Percentiles rank a stretch among this genome's conserved stretches.
Evolutionary conservation across 2,888 invertebrate species (phyloP).

Genomic region (Heliconius erato): DNA sequence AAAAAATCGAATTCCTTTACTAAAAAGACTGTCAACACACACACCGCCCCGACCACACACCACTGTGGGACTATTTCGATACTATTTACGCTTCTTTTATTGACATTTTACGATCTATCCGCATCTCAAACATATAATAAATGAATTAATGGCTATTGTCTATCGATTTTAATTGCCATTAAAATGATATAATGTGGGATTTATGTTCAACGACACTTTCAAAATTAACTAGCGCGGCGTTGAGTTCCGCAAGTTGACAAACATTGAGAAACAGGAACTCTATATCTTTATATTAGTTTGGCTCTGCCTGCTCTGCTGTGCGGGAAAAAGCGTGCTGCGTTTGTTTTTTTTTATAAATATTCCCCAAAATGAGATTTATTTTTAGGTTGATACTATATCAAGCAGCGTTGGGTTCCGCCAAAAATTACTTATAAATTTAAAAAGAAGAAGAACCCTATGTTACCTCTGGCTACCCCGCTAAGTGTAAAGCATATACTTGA

Average conservation of each 20-base stretch:
- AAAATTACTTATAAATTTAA: no score
- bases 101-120: conserved; percentile 68
- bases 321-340: no score
- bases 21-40: not conserved
- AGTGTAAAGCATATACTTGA: no score
- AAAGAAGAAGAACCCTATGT: no score
- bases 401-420: not conserved
- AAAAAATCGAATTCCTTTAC: not conserved
- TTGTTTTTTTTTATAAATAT: no score
- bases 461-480: no score
- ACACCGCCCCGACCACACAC: conserved; percentile 61
- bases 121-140: conserved; percentile 71
- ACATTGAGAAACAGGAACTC: no score
- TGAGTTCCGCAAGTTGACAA: not conserved
- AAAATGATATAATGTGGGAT: conserved; percentile 33
- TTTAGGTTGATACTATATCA: not conserved
- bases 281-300: no score
- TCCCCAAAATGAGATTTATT: not conserved
- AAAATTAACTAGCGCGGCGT: not conserved
- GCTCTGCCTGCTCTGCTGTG: no score
- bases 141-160: conserved; percentile 68
- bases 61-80: conserved; percentile 65
- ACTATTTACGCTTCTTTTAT: conserved; percentile 72
- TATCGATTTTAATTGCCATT: conserved; percentile 60
- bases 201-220: conserved; percentile 7